Conservation (phyloP, 2,797 vertebrate species). For the Danionella dracula region DNA sequence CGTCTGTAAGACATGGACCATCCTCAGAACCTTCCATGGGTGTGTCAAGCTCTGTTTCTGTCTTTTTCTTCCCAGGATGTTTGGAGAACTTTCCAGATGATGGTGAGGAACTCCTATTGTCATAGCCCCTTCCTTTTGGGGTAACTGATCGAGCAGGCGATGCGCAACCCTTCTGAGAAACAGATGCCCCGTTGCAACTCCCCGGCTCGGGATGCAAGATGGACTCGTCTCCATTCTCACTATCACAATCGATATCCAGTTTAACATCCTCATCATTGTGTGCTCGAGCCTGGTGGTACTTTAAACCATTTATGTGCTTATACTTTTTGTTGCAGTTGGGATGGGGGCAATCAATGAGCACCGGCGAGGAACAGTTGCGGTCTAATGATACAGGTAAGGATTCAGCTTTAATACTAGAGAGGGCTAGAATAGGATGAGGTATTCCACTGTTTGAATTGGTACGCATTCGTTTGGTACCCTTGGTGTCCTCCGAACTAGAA, state of each 20-base stretch:
- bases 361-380: constrained; percentile 89
- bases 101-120: constrained; percentile 88
- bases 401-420: constrained; percentile 80
- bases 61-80: constrained; percentile 89
- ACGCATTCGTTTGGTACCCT: constrained; percentile 96
- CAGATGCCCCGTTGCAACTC: constrained; percentile 85
- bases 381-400: constrained; percentile 76
- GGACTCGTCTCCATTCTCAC: constrained; percentile 91
- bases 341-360: constrained; percentile 97
- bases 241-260: constrained; percentile 89
- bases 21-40: constrained; percentile 92
- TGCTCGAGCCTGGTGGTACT: constrained; percentile 97
- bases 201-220: constrained; percentile 81
- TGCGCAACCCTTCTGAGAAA: constrained; percentile 86
- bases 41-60: constrained; percentile 81
- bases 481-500: constrained; percentile 97
- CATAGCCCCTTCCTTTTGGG: constrained; percentile 90
- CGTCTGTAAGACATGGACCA: constrained; percentile 84
- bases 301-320: constrained; percentile 98
- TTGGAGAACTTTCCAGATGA: constrained; percentile 89
- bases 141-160: constrained; percentile 92
- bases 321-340: constrained; percentile 99
- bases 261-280: constrained; percentile 95
- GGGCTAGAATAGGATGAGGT: constrained; percentile 68
- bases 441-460: constrained; percentile 88